These are phyloP conservation scores for Zaprionus vittiger DNA, from an alignment of 1,140 invertebrate species.

Conservation along the genomic window DNA sequence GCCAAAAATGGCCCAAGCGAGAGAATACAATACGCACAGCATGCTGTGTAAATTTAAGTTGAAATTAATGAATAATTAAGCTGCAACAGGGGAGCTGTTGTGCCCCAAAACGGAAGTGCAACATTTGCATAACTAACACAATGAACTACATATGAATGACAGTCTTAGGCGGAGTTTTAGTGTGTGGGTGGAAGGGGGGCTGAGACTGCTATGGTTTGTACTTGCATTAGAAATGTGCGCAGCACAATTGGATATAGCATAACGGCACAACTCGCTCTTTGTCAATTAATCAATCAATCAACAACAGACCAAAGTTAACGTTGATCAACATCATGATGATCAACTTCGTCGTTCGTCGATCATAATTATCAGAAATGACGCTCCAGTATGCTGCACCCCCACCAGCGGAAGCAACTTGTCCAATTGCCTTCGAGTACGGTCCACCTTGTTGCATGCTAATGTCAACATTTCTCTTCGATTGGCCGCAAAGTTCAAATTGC, in stretches of 20 bases:
- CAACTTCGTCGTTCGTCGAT: background rate
- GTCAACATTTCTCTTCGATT: conserved; percentile 60
- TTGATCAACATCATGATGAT: conserved; percentile 36
- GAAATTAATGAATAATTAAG: conserved; percentile 82
- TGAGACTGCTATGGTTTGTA: background rate
- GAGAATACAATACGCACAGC: conserved; percentile 16
- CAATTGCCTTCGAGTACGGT: conserved; percentile 26
- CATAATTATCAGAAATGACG: conserved; percentile 16
- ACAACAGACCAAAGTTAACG: conserved; percentile 39
- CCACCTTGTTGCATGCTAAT: conserved; percentile 65
- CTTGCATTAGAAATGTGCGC: conserved; percentile 45
- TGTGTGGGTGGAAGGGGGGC: background rate
- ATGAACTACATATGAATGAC: conserved; percentile 63
- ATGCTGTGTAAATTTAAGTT: conserved; percentile 61
- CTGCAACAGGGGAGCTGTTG: conserved; percentile 44
- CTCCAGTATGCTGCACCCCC: conserved; percentile 41
- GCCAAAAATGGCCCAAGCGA: conserved; percentile 46
- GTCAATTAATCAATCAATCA: conserved; percentile 84
- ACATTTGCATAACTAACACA: conserved; percentile 80
- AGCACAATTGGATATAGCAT: conserved; percentile 59
- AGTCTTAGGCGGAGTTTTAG: background rate
- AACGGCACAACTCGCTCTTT: conserved; percentile 74
- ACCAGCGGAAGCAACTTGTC: conserved; percentile 71
- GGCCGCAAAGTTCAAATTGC: conserved; percentile 61
- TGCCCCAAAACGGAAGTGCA: conserved; percentile 59